Conservation (phyloP, 1,140 invertebrate genomes). For the Epicauta chinensis region DNA sequence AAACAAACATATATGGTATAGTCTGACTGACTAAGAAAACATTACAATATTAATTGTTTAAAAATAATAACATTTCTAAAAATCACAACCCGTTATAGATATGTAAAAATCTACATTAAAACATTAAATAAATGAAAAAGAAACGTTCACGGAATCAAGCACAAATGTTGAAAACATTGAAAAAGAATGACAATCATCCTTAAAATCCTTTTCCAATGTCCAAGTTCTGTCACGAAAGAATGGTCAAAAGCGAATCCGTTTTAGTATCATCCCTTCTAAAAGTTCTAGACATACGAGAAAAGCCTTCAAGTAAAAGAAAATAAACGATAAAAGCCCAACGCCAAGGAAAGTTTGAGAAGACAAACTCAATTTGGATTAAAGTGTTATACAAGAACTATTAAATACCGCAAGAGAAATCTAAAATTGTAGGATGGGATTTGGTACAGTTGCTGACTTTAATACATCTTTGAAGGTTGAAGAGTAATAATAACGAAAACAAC, state of each 20-base stretch:
- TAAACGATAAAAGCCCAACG: slow-evolving; percentile 20
- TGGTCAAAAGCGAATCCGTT: slow-evolving; percentile 29
- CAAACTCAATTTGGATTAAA: slow-evolving; percentile 35
- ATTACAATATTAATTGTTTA: too few species aligned
- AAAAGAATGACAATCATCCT: slow-evolving; percentile 9
- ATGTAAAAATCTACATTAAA: too few species aligned
- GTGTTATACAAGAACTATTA: slow-evolving; percentile 35
- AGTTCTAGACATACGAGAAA: slow-evolving; percentile 23
- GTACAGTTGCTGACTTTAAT: not conserved
- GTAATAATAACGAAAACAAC: too few species aligned
- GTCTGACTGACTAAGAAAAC: too few species aligned
- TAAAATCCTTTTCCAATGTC: slow-evolving; percentile 7
- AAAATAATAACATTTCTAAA: too few species aligned
- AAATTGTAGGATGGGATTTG: slow-evolving; percentile 25
- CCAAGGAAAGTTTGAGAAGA: slow-evolving; percentile 28
- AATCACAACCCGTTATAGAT: too few species aligned
- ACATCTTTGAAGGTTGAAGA: too few species aligned
- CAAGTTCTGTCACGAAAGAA: slow-evolving; percentile 21
- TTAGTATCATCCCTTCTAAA: slow-evolving; percentile 28
- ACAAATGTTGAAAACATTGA: not conserved
- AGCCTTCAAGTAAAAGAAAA: slow-evolving; percentile 19
- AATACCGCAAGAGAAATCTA: slow-evolving; percentile 28
- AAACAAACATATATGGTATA: too few species aligned
- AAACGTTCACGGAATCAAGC: too few species aligned
- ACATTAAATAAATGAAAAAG: too few species aligned